Percentiles rank a stretch among this genome's conserved stretches.
Conservation (phyloP, 2,797 vertebrate species). For the Chelonia mydas region DNA sequence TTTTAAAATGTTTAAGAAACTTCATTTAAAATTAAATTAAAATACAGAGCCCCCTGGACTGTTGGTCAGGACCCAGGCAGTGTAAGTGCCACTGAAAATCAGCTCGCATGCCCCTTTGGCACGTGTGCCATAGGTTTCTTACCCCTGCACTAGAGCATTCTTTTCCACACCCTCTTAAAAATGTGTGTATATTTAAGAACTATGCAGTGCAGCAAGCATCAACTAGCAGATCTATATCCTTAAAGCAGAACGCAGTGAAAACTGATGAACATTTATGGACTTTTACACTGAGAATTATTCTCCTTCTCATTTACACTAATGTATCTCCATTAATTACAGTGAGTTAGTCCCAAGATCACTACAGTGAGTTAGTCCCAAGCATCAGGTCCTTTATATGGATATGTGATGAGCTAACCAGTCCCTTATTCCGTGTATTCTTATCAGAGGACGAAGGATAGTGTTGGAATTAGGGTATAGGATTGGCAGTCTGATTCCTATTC, state of each 20-base stretch:
- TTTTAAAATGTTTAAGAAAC: too few relatives aligned
- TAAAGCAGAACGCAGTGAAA: neutral
- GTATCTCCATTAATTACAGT: neutral
- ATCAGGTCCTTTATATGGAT: neutral
- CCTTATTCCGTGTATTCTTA: neutral
- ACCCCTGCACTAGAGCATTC: neutral
- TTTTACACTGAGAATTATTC: neutral
- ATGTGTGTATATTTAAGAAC: neutral
- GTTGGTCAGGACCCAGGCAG: too few relatives aligned
- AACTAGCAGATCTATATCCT: neutral
- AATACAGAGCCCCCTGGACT: too few relatives aligned
- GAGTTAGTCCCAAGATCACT: neutral
- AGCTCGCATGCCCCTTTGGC: too few relatives aligned
- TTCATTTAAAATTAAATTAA: too few relatives aligned
- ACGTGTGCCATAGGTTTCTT: too few relatives aligned
- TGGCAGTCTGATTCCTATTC: neutral
- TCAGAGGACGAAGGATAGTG: neutral
- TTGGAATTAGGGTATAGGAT: neutral
- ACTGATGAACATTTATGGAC: neutral
- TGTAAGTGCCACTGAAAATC: too few relatives aligned
- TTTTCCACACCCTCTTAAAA: neutral
- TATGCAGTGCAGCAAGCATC: neutral
- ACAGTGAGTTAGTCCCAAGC: neutral
- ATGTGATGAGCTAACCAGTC: neutral
- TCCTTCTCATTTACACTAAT: neutral